These are phyloP conservation scores for Prionailurus bengalensis DNA, from an alignment of 2,113 vertebrate species.

Conservation along the genomic window DNA sequence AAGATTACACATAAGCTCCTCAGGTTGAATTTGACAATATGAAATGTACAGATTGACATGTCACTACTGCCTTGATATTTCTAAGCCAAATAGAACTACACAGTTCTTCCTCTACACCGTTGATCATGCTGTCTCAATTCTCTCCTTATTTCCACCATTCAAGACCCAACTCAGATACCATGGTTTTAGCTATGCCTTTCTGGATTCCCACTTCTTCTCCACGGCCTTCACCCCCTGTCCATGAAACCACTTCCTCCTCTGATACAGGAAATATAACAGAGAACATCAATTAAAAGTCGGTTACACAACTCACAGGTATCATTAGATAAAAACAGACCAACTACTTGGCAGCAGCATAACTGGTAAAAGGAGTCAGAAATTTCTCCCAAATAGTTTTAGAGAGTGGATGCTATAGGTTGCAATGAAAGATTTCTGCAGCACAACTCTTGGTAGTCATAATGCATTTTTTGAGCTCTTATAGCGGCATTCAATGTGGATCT, in stretches of 20 bases:
- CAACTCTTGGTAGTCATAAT: background rate
- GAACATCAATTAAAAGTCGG: background rate
- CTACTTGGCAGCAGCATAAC: background rate
- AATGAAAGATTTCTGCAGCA: background rate
- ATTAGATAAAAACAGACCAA: background rate
- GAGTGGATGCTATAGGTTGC: background rate
- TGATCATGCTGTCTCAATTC: background rate
- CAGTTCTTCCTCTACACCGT: background rate
- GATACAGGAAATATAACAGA: background rate
- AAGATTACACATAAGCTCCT: background rate
- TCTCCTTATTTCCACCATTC: background rate
- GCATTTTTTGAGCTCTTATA: background rate
- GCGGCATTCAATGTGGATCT: background rate
- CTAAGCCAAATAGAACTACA: background rate
- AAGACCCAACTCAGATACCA: background rate
- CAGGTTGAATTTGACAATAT: background rate
- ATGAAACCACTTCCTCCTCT: background rate
- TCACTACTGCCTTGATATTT: background rate
- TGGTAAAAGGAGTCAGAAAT: background rate
- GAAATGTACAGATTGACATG: background rate
- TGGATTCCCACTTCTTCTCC: background rate
- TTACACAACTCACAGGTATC: background rate
- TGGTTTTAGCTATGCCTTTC: background rate
- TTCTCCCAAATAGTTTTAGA: background rate
- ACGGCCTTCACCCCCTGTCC: background rate